Evolutionary conservation across 2,113 vertebrate genomes (phyloP).

Genomic region (Pao palembangensis): DNA sequence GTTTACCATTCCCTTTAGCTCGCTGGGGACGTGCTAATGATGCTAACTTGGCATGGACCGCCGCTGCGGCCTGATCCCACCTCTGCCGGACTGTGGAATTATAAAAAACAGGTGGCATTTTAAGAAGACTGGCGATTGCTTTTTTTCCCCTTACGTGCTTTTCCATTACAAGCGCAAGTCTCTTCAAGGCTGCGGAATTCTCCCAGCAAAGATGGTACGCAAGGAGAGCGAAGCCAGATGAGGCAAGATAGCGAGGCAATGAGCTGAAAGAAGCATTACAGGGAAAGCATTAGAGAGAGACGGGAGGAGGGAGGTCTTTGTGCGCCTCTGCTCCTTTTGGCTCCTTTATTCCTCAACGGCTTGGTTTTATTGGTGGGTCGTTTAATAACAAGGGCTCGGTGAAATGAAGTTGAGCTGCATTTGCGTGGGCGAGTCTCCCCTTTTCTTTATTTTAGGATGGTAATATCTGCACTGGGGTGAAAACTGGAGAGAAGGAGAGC

Average conservation of each 20-base stretch:
- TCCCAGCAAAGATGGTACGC: conserved; percentile 47
- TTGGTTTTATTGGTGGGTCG: conserved; percentile 76
- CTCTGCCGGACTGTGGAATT: conserved; percentile 58
- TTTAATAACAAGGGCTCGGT: conserved; percentile 77
- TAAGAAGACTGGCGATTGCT: conserved; percentile 72
- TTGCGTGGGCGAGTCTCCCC: conserved; percentile 62
- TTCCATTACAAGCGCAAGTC: conserved; percentile 51
- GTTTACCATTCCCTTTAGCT: not conserved
- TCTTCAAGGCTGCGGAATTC: conserved; percentile 62
- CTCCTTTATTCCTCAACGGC: conserved; percentile 71
- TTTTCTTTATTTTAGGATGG: conserved; percentile 70
- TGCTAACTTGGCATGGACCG: conserved; percentile 14
- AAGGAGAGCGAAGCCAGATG: conserved; percentile 54
- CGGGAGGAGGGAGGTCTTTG: conserved; percentile 62
- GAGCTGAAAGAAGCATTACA: conserved; percentile 63
- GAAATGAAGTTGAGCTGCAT: conserved; percentile 70
- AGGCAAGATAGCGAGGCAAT: conserved; percentile 47
- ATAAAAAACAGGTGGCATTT: conserved; percentile 77
- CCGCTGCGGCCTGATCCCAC: conserved; percentile 64
- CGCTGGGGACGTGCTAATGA: not conserved
- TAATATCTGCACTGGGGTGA: conserved; percentile 68
- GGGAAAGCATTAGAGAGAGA: conserved; percentile 62
- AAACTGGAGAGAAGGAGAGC: conserved; percentile 37
- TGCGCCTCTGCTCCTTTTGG: conserved; percentile 71
- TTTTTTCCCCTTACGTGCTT: conserved; percentile 47